phyloP scores from a whole-genome alignment of 1,140 invertebrate genomes.

The Drosophila repletoides region DNA sequence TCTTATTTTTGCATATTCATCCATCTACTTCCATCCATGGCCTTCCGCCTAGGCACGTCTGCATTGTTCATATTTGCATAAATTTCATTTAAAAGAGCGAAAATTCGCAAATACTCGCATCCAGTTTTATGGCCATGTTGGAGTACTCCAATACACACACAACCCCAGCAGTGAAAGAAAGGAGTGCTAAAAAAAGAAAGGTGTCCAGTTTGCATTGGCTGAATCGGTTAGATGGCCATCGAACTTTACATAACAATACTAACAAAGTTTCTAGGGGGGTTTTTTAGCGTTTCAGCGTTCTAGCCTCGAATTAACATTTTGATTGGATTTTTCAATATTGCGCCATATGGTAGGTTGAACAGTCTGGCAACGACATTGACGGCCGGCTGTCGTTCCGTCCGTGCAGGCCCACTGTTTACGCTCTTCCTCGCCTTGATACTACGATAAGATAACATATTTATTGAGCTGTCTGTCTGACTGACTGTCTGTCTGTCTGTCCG shows the following conservation, averaged over 20 bases:
- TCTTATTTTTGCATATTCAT: background rate
- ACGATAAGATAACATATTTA: slow-evolving; percentile 29
- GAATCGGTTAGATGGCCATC: slow-evolving; percentile 8
- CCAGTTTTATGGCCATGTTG: background rate
- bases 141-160: too few relatives aligned
- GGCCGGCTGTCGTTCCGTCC: slow-evolving; percentile 1
- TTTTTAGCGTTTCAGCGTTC: slow-evolving; percentile 34
- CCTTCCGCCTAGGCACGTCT: slow-evolving; percentile 11
- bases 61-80: slow-evolving; percentile 34
- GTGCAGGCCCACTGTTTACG: slow-evolving; percentile 23
- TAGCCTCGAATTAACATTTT: slow-evolving; percentile 74
- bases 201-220: slow-evolving; percentile 11
- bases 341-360: slow-evolving; percentile 62
- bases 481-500: too few relatives aligned
- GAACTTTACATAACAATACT: slow-evolving; percentile 42
- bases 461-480: too few relatives aligned
- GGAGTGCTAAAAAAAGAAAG: background rate
- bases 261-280: slow-evolving; percentile 28
- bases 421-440: slow-evolving; percentile 11
- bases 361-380: slow-evolving; percentile 7
- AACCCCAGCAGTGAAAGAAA: background rate
- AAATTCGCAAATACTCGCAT: slow-evolving; percentile 2
- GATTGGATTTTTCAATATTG: slow-evolving; percentile 81
- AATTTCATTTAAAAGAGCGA: slow-evolving; percentile 36
- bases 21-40: background rate